Evolutionary conservation across 23 tunicate species (phyloP).

Genomic region (Diplosoma virens): DNA sequence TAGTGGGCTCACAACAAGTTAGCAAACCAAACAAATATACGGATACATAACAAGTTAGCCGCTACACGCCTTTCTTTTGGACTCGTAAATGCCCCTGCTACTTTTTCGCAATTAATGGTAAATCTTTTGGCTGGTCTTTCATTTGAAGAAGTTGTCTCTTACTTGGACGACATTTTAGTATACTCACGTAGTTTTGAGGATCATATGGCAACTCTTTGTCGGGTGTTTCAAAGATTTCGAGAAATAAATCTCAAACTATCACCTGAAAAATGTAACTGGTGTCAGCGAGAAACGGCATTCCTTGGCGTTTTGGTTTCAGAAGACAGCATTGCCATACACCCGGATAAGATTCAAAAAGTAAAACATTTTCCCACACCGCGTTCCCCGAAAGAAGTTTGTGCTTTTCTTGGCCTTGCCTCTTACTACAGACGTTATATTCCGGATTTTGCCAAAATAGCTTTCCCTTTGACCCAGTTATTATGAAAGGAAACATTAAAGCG

Average conservation of each 20-base stretch:
- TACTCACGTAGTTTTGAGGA: constrained; percentile 30
- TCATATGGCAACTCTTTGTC: neutral
- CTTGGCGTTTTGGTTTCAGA: constrained; percentile 16
- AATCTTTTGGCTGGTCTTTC: neutral
- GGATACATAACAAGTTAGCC: too few species aligned
- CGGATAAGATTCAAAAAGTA: neutral
- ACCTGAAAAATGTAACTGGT: constrained; percentile 17
- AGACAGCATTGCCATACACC: constrained; percentile 12
- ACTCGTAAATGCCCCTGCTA: constrained; percentile 46
- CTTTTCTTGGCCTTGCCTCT: constrained; percentile 39
- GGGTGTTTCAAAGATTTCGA: neutral
- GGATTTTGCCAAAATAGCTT: constrained; percentile 2
- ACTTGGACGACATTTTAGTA: constrained; percentile 17
- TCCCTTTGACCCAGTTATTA: constrained; percentile 9
- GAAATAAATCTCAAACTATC: neutral
- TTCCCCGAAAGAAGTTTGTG: neutral
- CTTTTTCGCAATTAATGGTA: constrained; percentile 28
- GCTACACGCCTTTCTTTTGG: too few species aligned
- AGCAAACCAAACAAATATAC: too few species aligned
- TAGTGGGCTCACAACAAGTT: too few species aligned
- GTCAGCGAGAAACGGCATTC: neutral
- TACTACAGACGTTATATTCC: constrained; percentile 27
- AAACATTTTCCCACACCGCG: constrained; percentile 19
- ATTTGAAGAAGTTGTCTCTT: neutral
- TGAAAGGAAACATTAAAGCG: constrained; percentile 8